phyloP scores from a whole-genome alignment of 2,888 invertebrate species.

The Pammene fasciana region DNA sequence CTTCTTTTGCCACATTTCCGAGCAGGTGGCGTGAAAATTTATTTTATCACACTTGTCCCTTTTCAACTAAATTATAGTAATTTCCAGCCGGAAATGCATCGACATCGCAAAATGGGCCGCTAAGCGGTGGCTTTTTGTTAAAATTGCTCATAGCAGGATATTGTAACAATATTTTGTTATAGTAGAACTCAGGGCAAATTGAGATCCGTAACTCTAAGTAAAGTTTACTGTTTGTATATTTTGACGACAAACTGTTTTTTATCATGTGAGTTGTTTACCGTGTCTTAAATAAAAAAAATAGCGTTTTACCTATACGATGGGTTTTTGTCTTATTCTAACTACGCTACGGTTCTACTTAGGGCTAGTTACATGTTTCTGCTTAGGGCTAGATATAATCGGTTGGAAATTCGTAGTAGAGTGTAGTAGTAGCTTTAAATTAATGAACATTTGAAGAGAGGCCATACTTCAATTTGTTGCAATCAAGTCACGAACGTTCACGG shows the following conservation, averaged over 20 bases:
- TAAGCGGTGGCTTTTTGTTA: conserved; percentile 75
- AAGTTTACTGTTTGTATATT: no score
- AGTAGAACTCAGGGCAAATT: conserved; percentile 4
- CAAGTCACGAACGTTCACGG: conserved; percentile 55
- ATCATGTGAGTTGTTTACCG: no score
- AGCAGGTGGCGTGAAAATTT: no score
- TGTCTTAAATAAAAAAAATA: no score
- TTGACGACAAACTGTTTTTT: no score
- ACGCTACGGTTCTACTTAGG: no score
- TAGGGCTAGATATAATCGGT: no score
- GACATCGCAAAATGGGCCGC: conserved; percentile 77
- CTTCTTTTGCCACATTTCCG: no score
- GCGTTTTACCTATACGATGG: no score
- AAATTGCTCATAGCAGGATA: conserved; percentile 74
- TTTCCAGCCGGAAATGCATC: conserved; percentile 80
- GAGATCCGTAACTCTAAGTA: neutral
- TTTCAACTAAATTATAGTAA: conserved; percentile 78
- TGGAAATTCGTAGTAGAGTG: no score
- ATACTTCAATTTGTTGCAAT: conserved; percentile 63
- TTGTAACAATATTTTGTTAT: conserved; percentile 57
- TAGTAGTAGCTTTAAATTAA: conserved; percentile 19
- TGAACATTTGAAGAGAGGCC: conserved; percentile 48
- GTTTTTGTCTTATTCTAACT: no score
- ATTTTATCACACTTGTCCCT: conserved; percentile 55
- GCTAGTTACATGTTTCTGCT: no score